Evolutionary conservation across 2,797 vertebrate species (phyloP).

Genomic region (Allochrocebus solatus): DNA sequence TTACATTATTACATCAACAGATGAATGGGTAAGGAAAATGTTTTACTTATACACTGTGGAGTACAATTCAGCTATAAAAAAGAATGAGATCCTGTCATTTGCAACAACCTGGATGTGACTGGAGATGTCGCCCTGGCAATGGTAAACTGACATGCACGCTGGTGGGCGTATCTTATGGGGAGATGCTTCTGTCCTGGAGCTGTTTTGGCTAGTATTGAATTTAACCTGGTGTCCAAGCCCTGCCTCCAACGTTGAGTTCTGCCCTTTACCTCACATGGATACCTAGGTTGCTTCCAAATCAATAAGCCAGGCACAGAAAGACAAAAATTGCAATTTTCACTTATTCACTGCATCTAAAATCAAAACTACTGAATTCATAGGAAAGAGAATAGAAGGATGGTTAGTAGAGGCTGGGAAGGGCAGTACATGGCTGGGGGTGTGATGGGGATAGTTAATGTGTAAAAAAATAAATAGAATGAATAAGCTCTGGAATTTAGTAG

Average conservation of each 20-base stretch:
- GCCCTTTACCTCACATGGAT: background rate
- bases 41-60: background rate
- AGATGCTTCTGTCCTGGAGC: background rate
- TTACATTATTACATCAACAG: background rate
- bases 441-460: background rate
- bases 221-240: background rate
- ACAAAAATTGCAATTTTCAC: background rate
- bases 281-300: background rate
- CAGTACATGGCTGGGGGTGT: background rate
- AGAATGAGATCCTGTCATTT: background rate
- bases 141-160: background rate
- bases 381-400: background rate
- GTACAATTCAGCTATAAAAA: background rate
- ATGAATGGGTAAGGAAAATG: background rate
- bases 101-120: rapidly evolving
- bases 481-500: background rate
- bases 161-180: background rate
- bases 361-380: background rate
- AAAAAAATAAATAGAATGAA: background rate
- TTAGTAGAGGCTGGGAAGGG: background rate
- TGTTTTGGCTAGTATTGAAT: background rate
- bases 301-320: background rate
- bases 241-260: background rate
- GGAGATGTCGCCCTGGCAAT: background rate
- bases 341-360: background rate